phyloP scores from a whole-genome alignment of 1,140 invertebrate genomes.

The Hyles euphorbiae region DNA sequence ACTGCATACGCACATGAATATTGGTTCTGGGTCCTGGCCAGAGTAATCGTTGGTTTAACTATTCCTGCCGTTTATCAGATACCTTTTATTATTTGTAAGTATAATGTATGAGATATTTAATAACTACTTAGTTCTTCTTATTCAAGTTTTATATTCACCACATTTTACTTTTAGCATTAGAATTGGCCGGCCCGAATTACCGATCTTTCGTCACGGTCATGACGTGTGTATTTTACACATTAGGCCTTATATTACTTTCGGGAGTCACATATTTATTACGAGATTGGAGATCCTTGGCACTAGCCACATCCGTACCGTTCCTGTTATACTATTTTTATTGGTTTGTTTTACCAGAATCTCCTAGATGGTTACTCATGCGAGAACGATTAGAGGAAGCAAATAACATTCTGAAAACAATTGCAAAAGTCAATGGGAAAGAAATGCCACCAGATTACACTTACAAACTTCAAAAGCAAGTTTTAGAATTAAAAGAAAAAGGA shows the following conservation, averaged over 20 bases:
- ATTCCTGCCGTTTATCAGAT: conserved; percentile 96
- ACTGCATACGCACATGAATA: conserved; percentile 86
- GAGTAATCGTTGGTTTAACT: conserved; percentile 88
- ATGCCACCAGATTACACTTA: conserved; percentile 83
- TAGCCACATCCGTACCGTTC: conserved; percentile 90
- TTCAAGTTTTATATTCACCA: conserved; percentile 10
- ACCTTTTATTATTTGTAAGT: conserved; percentile 94
- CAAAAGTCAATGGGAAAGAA: conserved; percentile 84
- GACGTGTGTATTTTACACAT: conserved; percentile 92
- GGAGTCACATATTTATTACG: conserved; percentile 88
- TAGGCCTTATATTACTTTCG: conserved; percentile 88
- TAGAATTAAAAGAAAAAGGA: conserved; percentile 81
- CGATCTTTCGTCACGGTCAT: conserved; percentile 93
- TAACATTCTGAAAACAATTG: conserved; percentile 84
- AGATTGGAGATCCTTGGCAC: conserved; percentile 86
- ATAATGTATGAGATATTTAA: background rate
- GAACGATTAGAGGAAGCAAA: conserved; percentile 87
- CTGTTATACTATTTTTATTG: conserved; percentile 89
- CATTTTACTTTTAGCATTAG: conserved; percentile 81
- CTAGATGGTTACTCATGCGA: conserved; percentile 88
- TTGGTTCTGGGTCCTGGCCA: conserved; percentile 86
- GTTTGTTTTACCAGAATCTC: conserved; percentile 90
- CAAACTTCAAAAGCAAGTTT: conserved; percentile 83
- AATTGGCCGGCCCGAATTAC: conserved; percentile 92
- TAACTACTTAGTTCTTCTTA: background rate